Conservation (phyloP, 1,140 invertebrate genomes). For the Zeugodacus cucurbitae region DNA sequence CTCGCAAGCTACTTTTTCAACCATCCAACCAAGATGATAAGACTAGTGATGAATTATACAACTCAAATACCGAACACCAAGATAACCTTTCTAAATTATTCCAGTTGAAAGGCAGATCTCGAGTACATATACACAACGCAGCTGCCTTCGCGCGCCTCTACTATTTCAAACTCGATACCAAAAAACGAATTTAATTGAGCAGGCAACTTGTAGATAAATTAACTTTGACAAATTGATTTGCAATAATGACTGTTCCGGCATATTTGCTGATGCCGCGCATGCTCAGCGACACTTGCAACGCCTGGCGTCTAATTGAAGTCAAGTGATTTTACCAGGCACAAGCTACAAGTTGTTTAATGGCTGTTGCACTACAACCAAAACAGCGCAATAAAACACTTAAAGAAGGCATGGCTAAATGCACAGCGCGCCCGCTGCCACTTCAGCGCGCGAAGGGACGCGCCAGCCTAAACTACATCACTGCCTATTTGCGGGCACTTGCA, state of each 20-base stretch:
- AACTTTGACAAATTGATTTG: background rate
- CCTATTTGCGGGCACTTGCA: no score
- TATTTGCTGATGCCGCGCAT: background rate
- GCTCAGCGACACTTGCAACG: background rate
- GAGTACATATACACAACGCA: no score
- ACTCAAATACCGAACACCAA: no score
- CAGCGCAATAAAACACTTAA: background rate
- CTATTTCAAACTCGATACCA: no score
- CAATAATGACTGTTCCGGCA: background rate
- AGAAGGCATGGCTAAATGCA: background rate
- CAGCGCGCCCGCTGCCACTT: background rate
- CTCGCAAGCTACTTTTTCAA: no score
- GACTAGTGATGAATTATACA: no score
- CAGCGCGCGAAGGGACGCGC: background rate
- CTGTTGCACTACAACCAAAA: background rate
- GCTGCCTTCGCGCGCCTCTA: no score
- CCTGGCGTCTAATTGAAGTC: constrained; percentile 1
- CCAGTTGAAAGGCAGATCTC: no score
- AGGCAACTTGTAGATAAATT: background rate
- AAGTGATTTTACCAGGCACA: background rate
- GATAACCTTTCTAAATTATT: no score
- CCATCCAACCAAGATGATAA: no score
- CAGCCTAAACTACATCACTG: background rate
- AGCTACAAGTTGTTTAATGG: background rate
- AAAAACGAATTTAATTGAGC: no score